Percentiles rank a stretch among this genome's conserved stretches.
These are phyloP conservation scores for Salticus scenicus DNA, from an alignment of 2,888 invertebrate species.

Conservation along the genomic window DNA sequence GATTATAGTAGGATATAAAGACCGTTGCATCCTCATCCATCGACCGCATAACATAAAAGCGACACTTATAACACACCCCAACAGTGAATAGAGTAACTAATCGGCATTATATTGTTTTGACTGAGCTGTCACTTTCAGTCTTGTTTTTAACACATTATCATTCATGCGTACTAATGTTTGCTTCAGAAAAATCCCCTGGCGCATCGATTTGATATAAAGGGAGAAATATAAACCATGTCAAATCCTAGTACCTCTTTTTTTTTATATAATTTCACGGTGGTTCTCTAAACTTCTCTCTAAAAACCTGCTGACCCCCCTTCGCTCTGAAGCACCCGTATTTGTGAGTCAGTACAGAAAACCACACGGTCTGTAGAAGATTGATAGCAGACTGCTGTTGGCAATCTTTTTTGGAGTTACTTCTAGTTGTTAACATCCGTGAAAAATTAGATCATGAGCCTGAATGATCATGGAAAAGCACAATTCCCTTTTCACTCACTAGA, in stretches of 20 bases:
- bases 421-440: constrained; percentile 68
- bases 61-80: no score
- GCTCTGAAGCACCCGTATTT: constrained; percentile 2
- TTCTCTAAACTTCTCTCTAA: constrained; percentile 31
- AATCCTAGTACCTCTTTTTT: constrained; percentile 52
- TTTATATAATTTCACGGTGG: constrained; percentile 54
- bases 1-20: no score
- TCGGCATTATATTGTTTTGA: constrained; percentile 12
- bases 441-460: constrained; percentile 68
- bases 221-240: constrained; percentile 41
- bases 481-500: neutral
- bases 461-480: constrained; percentile 33
- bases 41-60: neutral
- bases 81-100: no score
- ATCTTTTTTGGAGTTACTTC: constrained; percentile 61
- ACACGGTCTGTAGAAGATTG: constrained; percentile 61
- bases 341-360: constrained; percentile 59
- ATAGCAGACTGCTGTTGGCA: constrained; percentile 64
- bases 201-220: constrained; percentile 16
- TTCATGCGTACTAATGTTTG: constrained; percentile 24
- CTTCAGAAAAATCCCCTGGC: constrained; percentile 2
- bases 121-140: neutral
- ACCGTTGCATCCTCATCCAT: no score
- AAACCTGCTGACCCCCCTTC: constrained; percentile 30
- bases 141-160: constrained; percentile 29